Conservation (phyloP, 2,797 vertebrate species). For the Astyanax mexicanus region DNA sequence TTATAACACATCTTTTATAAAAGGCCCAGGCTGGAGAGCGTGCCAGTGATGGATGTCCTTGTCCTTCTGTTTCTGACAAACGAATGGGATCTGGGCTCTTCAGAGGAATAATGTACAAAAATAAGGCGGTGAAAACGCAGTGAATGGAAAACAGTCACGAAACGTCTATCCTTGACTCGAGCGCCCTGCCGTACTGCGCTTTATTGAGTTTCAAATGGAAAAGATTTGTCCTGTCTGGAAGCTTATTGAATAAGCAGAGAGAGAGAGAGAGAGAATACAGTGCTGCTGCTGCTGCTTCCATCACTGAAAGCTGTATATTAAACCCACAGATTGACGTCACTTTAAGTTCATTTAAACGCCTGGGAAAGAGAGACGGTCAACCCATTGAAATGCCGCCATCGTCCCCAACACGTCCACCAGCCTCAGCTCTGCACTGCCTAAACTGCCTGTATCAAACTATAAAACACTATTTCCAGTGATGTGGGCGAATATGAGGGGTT, state of each 20-base stretch:
- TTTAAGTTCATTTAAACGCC: background rate
- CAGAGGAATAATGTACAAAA: conserved; percentile 3
- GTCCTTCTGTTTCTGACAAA: conserved; percentile 11
- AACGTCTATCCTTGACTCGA: conserved; percentile 15
- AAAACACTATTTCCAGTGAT: background rate
- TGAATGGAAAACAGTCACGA: conserved; percentile 23
- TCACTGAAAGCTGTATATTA: background rate
- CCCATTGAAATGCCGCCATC: background rate
- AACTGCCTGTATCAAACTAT: background rate
- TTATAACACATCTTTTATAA: background rate
- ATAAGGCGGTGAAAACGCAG: background rate
- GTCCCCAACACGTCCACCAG: background rate
- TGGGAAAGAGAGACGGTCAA: background rate
- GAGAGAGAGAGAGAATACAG: conserved; percentile 12
- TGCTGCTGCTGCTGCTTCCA: background rate
- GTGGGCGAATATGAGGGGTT: too few species aligned
- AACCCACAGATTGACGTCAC: conserved; percentile 3
- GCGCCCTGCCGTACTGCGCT: background rate
- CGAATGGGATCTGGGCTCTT: background rate
- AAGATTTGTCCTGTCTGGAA: background rate
- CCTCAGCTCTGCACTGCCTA: background rate
- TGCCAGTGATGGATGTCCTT: background rate
- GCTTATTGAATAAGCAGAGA: background rate
- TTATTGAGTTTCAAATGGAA: conserved; percentile 10
- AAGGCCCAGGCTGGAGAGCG: background rate